These are phyloP conservation scores for Platichthys stellatus DNA, from an alignment of 2,113 vertebrate genomes.

Conservation along the genomic window DNA sequence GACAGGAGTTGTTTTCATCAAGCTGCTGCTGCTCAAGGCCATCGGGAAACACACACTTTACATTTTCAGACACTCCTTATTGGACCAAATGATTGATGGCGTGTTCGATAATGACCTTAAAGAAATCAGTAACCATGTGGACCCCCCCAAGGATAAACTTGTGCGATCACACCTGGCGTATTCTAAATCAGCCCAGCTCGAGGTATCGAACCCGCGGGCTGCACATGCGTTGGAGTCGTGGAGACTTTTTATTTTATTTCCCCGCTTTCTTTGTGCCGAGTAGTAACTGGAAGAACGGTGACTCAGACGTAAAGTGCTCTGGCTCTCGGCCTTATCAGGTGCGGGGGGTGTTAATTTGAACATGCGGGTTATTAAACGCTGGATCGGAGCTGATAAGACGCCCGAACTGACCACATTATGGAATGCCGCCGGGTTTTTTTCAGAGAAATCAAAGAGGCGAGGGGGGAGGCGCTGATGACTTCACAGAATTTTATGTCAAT, in stretches of 20 bases:
- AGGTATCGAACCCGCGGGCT: background rate
- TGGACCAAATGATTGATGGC: background rate
- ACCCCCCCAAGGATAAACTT: conserved; percentile 53
- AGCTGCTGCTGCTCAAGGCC: conserved; percentile 44
- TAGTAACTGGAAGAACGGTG: background rate
- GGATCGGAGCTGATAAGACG: conserved; percentile 50
- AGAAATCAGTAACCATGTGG: conserved; percentile 50
- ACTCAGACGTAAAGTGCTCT: background rate
- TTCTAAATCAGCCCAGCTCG: conserved; percentile 49
- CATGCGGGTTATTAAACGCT: conserved; percentile 47
- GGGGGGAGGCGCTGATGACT: background rate
- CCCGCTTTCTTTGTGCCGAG: background rate
- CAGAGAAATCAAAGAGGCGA: too few species aligned
- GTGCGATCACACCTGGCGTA: conserved; percentile 44
- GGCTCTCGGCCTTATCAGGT: conserved; percentile 29
- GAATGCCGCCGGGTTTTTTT: conserved; percentile 16
- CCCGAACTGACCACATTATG: conserved; percentile 25
- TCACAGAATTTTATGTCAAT: conserved; percentile 8
- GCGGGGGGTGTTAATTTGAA: conserved; percentile 59
- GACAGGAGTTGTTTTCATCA: conserved; percentile 52
- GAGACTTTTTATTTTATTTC: background rate
- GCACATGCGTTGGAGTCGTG: background rate
- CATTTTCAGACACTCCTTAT: background rate
- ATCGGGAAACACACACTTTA: conserved; percentile 4
- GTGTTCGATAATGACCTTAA: background rate